Evolutionary conservation across 2,888 invertebrate genomes (phyloP).

Genomic region (Endomychus coccineus): DNA sequence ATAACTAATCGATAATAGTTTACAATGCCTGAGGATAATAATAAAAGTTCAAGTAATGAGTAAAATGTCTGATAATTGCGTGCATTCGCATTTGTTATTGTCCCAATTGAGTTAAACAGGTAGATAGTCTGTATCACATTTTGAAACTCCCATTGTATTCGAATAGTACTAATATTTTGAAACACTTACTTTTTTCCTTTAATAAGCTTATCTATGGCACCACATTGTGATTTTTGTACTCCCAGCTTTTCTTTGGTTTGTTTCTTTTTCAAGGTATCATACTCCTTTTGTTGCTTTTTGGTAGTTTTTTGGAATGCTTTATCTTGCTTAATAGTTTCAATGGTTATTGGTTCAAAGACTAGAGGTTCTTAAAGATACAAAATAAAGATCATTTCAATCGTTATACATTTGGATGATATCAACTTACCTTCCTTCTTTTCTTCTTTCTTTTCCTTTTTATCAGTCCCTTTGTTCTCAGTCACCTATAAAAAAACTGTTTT

Average conservation of each 20-base stretch:
- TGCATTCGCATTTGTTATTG: too few species aligned
- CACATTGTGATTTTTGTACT: slow-evolving; percentile 87
- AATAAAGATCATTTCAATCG: neutral
- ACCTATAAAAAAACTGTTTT: slow-evolving; percentile 26
- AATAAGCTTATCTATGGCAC: slow-evolving; percentile 85
- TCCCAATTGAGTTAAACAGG: too few species aligned
- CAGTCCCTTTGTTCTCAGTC: slow-evolving; percentile 46
- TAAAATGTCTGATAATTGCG: too few species aligned
- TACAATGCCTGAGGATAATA: too few species aligned
- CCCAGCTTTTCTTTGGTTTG: slow-evolving; percentile 87
- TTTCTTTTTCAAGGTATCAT: slow-evolving; percentile 83
- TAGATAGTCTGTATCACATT: too few species aligned
- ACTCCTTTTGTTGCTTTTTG: slow-evolving; percentile 93
- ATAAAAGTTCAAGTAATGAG: too few species aligned
- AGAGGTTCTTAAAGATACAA: slow-evolving; percentile 50
- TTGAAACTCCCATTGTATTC: too few species aligned
- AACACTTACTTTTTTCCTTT: slow-evolving; percentile 88
- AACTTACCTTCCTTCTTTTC: slow-evolving; percentile 62
- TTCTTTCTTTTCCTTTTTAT: slow-evolving; percentile 57
- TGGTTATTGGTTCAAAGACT: slow-evolving; percentile 85
- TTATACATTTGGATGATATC: neutral
- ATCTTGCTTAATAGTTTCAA: slow-evolving; percentile 78
- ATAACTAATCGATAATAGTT: too few species aligned
- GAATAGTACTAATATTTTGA: too few species aligned
- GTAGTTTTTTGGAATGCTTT: slow-evolving; percentile 88